Conservation (phyloP, 2,888 invertebrate genomes). For the Dascillus cervinus region DNA sequence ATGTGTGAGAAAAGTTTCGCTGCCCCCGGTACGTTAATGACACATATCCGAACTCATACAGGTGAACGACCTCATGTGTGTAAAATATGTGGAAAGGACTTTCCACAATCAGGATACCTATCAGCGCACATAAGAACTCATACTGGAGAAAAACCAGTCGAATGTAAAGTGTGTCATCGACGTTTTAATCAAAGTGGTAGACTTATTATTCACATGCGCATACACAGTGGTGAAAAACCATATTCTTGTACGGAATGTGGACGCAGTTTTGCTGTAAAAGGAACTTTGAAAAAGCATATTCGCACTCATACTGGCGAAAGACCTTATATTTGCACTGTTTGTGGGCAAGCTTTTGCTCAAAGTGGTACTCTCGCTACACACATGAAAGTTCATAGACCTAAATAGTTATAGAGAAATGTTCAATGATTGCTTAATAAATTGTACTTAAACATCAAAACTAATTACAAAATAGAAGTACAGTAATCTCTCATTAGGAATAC, state of each 20-base stretch:
- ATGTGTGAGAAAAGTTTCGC: slow-evolving; percentile 30
- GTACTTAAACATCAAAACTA: too few relatives aligned
- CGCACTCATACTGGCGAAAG: slow-evolving; percentile 33
- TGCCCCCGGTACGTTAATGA: slow-evolving; percentile 29
- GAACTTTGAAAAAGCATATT: slow-evolving; percentile 32
- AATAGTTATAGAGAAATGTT: slow-evolving; percentile 10
- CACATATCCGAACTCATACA: slow-evolving; percentile 28
- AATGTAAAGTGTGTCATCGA: slow-evolving; percentile 27
- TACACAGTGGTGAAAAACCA: slow-evolving; percentile 31
- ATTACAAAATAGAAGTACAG: too few relatives aligned
- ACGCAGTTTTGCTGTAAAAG: slow-evolving; percentile 29
- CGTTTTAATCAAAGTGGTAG: slow-evolving; percentile 30
- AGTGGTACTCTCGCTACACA: slow-evolving; percentile 30
- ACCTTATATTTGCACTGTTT: slow-evolving; percentile 30
- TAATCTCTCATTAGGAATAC: too few relatives aligned
- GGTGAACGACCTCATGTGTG: slow-evolving; percentile 27
- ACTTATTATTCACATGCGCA: slow-evolving; percentile 29
- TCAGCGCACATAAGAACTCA: slow-evolving; percentile 32
- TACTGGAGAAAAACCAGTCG: slow-evolving; percentile 30
- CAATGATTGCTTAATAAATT: too few relatives aligned
- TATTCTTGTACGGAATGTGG: slow-evolving; percentile 30
- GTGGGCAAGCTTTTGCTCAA: slow-evolving; percentile 32
- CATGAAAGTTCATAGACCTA: slow-evolving; percentile 31
- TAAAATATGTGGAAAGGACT: slow-evolving; percentile 29
- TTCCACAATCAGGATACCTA: slow-evolving; percentile 30